Evolutionary conservation across 2,797 vertebrate species (phyloP), one percentile per base, ranked within the genome.

Genomic region (Oreortyx pictus): DNA sequence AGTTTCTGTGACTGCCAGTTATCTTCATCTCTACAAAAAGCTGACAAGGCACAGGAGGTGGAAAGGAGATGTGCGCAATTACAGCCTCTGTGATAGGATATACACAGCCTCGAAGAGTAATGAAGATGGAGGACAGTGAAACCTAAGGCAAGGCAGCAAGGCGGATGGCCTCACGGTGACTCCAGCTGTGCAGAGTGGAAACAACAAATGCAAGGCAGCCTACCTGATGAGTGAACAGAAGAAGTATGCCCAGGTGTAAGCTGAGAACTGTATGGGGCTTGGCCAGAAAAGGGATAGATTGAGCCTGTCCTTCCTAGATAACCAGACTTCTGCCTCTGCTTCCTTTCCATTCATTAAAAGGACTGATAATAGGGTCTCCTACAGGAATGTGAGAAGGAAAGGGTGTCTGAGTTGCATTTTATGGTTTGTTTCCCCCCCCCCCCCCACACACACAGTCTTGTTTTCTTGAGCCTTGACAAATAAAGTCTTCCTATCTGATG

Each of bases 211-310:
- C 10, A 73, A 18, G 9, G 18, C 29, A 15, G n/a, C 2, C 44
- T 71, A 44, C 52, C 52, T 27, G n/a, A 44, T 27, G 61, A 52
- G 15, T 7, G 56, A 90, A 33, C 14, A 44, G 77, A 88, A 60
- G 3, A 7, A 24, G 47, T 35, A n/a, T 59, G n/a, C 15, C 29
- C 31, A 18, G 14, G 5, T 60, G 18, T 49, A 49, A 87, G 46
- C 6, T 43, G 41, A 10, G 52, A 87, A 64, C 1, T 2, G 1
- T 0, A 0, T 5, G 4, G 5, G 4, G 3, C 5, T 93, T 77
- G 23, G 85, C 44, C 35, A 20, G 37, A 52, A 77, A 67, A 70
- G 17, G 3, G 18, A 8, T 8, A 65, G 44, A 19, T 5, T 10
- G 18, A 75, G 12, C 4, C n/a, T 59, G 22, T 39, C 20, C 43